Evolutionary conservation across 2,888 invertebrate genomes (phyloP).

Genomic region (Isotomurus palustris): DNA sequence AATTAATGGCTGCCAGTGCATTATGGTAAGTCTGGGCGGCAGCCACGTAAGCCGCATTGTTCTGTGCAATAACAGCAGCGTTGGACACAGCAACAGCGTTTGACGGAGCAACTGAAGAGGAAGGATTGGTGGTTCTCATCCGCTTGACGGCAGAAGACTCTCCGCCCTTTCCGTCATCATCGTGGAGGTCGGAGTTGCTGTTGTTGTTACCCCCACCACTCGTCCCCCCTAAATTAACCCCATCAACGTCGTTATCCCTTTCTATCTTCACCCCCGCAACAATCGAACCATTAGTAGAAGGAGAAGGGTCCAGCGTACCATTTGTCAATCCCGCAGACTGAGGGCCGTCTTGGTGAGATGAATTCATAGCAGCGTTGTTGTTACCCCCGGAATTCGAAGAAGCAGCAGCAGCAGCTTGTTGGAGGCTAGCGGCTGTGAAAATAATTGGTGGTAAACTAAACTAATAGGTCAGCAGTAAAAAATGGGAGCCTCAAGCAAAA

Average conservation of each 20-base stretch:
- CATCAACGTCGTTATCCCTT: conserved; percentile 35
- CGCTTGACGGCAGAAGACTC: conserved; percentile 43
- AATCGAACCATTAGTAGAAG: conserved; percentile 30
- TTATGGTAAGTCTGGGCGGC: conserved; percentile 48
- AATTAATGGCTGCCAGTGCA: conserved; percentile 61
- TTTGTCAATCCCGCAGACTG: conserved; percentile 35
- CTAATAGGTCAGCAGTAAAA: conserved; percentile 44
- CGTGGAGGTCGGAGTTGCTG: conserved; percentile 18
- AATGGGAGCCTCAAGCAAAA: conserved; percentile 41
- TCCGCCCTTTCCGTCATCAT: conserved; percentile 40
- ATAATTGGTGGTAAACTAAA: conserved; percentile 46
- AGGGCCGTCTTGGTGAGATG: conserved; percentile 31
- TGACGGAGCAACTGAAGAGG: conserved; percentile 5
- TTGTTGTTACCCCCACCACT: neutral
- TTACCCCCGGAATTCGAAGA: conserved; percentile 22
- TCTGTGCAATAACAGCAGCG: conserved; percentile 35
- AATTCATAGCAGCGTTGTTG: conserved; percentile 10
- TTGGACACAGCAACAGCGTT: conserved; percentile 14
- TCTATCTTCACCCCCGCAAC: no score
- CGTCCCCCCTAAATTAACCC: conserved; percentile 38
- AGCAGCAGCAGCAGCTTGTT: conserved; percentile 30
- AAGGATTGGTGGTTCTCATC: conserved; percentile 33
- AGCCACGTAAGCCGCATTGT: conserved; percentile 46
- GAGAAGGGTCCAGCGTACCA: conserved; percentile 42
- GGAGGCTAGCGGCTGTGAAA: conserved; percentile 46